Base-by-base conservation (phyloP, 2,797 vertebrate species). In the Sebastes oblongus region DNA sequence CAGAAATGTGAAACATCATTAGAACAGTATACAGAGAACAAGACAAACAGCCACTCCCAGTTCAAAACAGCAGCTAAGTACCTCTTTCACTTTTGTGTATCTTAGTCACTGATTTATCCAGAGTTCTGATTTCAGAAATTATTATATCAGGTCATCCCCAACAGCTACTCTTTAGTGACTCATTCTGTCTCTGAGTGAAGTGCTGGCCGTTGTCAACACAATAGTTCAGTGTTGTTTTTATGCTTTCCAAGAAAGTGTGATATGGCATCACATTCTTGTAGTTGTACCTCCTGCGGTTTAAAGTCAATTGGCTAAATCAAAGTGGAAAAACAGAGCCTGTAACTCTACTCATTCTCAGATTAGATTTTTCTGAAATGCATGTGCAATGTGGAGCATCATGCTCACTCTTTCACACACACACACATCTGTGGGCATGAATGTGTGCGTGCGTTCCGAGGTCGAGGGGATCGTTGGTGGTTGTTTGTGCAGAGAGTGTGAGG, bases 401-500 rank as follows among this genome's bases (percentile, higher is more conserved):
- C 61, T 74, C 6, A 30, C 32, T 54, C 59, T 65, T 34, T 39
- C 27, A 72, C 34, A 66, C 18, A 52, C 68, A 72, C 55, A 71
- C 8, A 66, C 30, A 61, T 32, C 56, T 72, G 25, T n/a, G 74
- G 36, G 80, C 64, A 75, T 74, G 66, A 78, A 70, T 62, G 58
- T 50, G 72, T 77, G 46, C 54, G 12, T 85, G 80, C 52, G 24
- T 82, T 64, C 78, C 62, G 85, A 74, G 86, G 88, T 91, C 90
- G 78, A 79, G 80, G 81, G 82, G 84, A 88, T 88, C 36, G 52
- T 78, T 88, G 86, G 64, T 83, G 74, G 85, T 75, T 91, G 89
- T 90, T 90, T 90, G 66, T 81, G 73, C 78, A 88, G 72, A 82
- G 59, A 56, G 60, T 81, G 80, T 58, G 77, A 83, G 86, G 84